Evolutionary conservation across 2,888 invertebrate genomes (phyloP), one percentile per base, ranked within the genome.

Genomic region (Ichneumoninae sp.): DNA sequence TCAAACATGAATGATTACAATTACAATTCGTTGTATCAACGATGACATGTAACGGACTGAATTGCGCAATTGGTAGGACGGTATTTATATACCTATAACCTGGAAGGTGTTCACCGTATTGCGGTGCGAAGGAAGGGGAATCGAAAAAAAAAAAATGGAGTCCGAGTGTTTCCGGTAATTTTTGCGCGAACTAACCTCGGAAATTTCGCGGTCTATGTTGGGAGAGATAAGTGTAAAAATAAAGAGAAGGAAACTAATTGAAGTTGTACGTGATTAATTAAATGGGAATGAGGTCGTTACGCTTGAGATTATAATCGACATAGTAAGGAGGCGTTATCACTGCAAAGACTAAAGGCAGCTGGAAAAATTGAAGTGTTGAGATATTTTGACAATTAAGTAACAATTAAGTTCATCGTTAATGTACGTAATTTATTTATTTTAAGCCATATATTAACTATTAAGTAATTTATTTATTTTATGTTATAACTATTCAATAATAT

Each of bases 181-280:
- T 80, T 80, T 80, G 60, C 16, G 36, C 65, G 22, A 40, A n/a
- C 50, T 79, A 79, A 79, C 79, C 79, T 79, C 50, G 62, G 71
- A 71, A 79, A 52, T 60, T 60, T 36, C 6, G 22, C 30, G 10
- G 22, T 4, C 33, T 65, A 52, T 16, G 1, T n/a, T 3, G n/a
- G 57, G 13, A 65, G 44, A 36, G 54, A 30, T 50, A 40, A 44
- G 40, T 40, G 52, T 44, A 40, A 8, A 65, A 79, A 65, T 47
- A 66, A 83, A 74, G 57, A 40, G 80, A 77, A 65, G 68, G 69
- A 52, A 60, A 80, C 52, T 40, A 71, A 70, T 71, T 50, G 22
- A 19, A 26, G 60, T 22, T n/a, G 36, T 26, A 33, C 74, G 75
- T 70, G 57, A 57, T 54, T 10, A 74, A 70, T 84, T 40, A 62